Conservation (phyloP, 2,888 invertebrate species). For the Athalia rosae region DNA sequence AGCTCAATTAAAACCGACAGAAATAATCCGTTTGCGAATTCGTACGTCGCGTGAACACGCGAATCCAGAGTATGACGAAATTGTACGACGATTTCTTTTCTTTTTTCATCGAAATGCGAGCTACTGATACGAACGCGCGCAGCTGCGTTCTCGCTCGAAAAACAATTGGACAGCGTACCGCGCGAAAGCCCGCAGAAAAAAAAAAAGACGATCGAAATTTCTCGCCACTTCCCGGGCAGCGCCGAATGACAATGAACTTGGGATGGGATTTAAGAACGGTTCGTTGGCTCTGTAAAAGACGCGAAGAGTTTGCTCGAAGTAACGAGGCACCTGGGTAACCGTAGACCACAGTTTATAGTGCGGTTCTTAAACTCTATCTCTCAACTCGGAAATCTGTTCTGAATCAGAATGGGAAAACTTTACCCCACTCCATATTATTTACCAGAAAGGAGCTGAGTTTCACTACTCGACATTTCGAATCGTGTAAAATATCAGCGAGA, state of each 20-base stretch:
- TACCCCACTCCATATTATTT: conserved; percentile 15
- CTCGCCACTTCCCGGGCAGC: not conserved
- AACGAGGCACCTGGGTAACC: conserved; percentile 37
- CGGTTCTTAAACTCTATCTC: conserved; percentile 24
- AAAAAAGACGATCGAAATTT: conserved; percentile 8
- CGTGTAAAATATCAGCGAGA: not conserved
- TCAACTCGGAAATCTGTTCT: conserved; percentile 27
- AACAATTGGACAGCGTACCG: no score
- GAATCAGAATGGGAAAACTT: conserved; percentile 32
- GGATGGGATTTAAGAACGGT: conserved; percentile 2
- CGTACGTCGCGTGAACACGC: no score
- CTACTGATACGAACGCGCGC: no score
- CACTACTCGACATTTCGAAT: not conserved
- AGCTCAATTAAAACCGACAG: not conserved
- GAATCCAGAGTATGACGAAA: not conserved
- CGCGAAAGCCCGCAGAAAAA: not conserved
- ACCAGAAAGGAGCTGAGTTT: not conserved
- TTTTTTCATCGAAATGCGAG: no score
- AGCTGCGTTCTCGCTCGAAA: no score
- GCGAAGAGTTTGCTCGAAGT: conserved; percentile 3
- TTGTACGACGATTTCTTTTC: no score
- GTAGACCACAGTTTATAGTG: conserved; percentile 28
- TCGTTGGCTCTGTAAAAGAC: conserved; percentile 12
- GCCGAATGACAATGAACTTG: conserved; percentile 32
- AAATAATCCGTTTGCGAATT: not conserved